A percentile compares a stretch with the other conserved stretches of the same genome.
These are phyloP conservation scores for Mus pahari DNA, from an alignment of 2,113 vertebrate genomes.

Conservation along the genomic window DNA sequence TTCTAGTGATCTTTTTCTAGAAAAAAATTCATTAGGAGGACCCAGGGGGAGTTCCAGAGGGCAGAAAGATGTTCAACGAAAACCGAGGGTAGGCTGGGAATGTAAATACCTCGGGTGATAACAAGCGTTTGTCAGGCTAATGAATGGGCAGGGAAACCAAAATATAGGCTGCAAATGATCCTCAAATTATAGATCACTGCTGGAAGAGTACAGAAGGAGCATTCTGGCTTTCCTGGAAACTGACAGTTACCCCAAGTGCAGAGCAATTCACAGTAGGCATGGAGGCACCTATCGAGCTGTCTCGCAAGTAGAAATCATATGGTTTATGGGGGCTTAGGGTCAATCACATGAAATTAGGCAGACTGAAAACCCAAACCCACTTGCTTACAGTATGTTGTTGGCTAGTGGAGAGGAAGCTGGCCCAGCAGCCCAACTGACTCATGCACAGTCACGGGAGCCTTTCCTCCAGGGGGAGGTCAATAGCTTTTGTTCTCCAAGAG, in stretches of 20 bases:
- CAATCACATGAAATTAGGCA: slow-evolving; percentile 48
- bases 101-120: slow-evolving; percentile 58
- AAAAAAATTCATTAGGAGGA: neutral
- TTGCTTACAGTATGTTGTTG: neutral
- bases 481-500: neutral
- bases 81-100: slow-evolving; percentile 9
- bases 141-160: slow-evolving; percentile 51
- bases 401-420: neutral
- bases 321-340: neutral
- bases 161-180: slow-evolving; percentile 13
- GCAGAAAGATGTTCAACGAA: neutral
- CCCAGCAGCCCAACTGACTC: neutral
- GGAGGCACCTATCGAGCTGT: neutral
- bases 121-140: slow-evolving; percentile 57
- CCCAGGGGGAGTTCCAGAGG: neutral
- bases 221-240: slow-evolving; percentile 62
- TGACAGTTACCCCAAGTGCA: neutral
- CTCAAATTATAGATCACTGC: slow-evolving; percentile 48
- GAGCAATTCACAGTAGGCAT: neutral
- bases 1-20: neutral
- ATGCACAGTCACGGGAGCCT: neutral
- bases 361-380: neutral
- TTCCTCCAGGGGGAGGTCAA: neutral
- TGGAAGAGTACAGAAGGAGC: slow-evolving; percentile 30
- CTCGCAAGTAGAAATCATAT: slow-evolving; percentile 5